Percentiles rank a stretch among this genome's conserved stretches.
Evolutionary conservation across 1,140 invertebrate genomes (phyloP).

Genomic region (Drosophila kohkoa): DNA sequence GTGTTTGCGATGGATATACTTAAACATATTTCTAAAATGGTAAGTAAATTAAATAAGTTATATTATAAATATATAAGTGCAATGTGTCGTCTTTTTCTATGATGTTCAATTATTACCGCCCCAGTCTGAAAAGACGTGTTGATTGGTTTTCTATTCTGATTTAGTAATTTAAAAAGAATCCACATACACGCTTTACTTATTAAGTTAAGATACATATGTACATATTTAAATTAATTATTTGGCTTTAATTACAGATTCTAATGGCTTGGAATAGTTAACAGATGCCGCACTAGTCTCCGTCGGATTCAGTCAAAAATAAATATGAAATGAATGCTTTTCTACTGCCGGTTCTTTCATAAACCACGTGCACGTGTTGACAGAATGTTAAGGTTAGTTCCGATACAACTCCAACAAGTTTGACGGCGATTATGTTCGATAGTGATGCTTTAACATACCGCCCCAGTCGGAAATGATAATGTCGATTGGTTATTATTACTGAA

Average conservation of each 20-base stretch:
- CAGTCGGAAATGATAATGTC: constrained; percentile 60
- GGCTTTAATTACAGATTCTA: constrained; percentile 15
- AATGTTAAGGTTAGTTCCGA: constrained; percentile 42
- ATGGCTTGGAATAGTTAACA: not conserved
- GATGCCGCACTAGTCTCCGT: not conserved
- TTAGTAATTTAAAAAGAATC: constrained; percentile 8
- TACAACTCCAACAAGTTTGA: not conserved
- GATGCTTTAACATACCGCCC: constrained; percentile 63
- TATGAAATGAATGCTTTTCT: not conserved
- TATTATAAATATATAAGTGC: constrained; percentile 76
- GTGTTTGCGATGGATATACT: not conserved
- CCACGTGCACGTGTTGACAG: constrained; percentile 7
- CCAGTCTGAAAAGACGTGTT: constrained; percentile 78
- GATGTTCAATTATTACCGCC: constrained; percentile 85
- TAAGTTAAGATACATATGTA: not conserved
- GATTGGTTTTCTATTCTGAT: constrained; percentile 71
- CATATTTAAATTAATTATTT: constrained; percentile 2
- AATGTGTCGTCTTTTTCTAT: constrained; percentile 87
- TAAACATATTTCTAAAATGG: not conserved
- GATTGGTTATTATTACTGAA: constrained; percentile 53
- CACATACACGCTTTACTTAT: constrained; percentile 2
- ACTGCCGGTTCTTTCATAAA: not conserved
- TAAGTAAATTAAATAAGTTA: constrained; percentile 88
- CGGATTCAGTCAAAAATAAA: not conserved
- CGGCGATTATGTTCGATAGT: constrained; percentile 12